Evolutionary conservation across 2,888 invertebrate species (phyloP), one percentile per base, ranked within the genome.

Genomic region (Stratiomys singularior): DNA sequence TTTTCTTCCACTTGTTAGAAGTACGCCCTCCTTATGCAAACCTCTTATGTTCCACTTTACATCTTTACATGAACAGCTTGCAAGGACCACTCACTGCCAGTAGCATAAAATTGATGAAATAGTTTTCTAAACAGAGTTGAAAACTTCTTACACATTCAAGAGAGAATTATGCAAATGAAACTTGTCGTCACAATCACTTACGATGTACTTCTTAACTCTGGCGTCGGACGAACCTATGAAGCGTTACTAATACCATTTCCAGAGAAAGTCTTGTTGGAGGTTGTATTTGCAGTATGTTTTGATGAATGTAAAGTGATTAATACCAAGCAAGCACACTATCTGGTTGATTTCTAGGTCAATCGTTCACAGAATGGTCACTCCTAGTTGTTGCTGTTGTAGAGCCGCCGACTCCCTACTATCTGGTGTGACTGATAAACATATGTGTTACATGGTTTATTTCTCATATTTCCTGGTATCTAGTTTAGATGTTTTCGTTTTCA

Each of bases 231-330:
- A 37, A 9, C 52, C 18, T 9, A 18, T 52, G n/a, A 52, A 25
- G 60, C 63, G 27, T 63, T 63, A 27, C 13, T 9, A 63, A 63
- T 25, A 25, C 63, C 13, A 27, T 63, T 63, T 63, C n/a, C 27
- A 63, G 63, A 63, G 63, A 63, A 63, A 63, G 63, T 63, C 28
- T 25, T 25, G 27, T 63, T 18, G n/a, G 52, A 52, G 52, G 18
- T 52, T 52, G 37, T 37, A 9, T 37, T n/a, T 37, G 37, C 37
- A 9, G 37, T 37, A 37, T 5, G 37, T 37, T 9, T 37, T 37
- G 37, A 37, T 37, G 37, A 37, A 37, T 37, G 37, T 5, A 9
- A 37, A 37, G 9, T 37, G 37, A 37, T 37, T 37, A 37, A 37
- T 3, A 37, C 37, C 3, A 37, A 3, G 9, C 37, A 37, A 37